phyloP scores from a whole-genome alignment of 2,797 vertebrate genomes.

The Clarias platycephalus region DNA sequence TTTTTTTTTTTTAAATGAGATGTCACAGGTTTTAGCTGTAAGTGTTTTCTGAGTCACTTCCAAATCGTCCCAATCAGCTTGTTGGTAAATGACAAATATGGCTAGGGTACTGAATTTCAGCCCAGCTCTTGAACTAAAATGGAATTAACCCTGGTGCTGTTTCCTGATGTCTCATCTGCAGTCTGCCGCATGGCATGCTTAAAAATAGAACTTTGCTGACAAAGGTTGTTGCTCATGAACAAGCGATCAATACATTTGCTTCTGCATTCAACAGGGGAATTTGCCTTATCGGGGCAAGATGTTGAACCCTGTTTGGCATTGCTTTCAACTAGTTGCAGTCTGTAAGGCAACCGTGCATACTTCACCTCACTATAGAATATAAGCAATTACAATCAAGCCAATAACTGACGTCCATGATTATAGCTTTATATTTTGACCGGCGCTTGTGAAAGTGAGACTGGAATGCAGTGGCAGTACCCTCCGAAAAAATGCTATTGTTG shows the following conservation, averaged over 20 bases:
- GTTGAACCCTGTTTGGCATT: slow-evolving; percentile 59
- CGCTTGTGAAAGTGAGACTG: background rate
- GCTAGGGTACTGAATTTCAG: slow-evolving; percentile 24
- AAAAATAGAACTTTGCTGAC: slow-evolving; percentile 79
- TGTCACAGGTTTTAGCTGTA: background rate
- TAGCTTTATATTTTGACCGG: background rate
- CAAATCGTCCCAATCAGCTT: background rate
- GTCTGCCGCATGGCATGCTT: slow-evolving; percentile 64
- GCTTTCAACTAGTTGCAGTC: slow-evolving; percentile 44
- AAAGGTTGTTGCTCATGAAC: slow-evolving; percentile 70
- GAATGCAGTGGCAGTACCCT: background rate
- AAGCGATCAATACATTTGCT: slow-evolving; percentile 70
- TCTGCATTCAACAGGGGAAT: slow-evolving; percentile 57
- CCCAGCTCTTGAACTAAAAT: slow-evolving; percentile 31
- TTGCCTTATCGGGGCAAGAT: slow-evolving; percentile 66
- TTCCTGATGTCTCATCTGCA: slow-evolving; percentile 58
- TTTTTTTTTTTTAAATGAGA: no score
- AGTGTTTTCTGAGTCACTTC: slow-evolving; percentile 3
- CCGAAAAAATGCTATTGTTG: background rate
- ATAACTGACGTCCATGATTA: background rate
- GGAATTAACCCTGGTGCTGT: slow-evolving; percentile 36
- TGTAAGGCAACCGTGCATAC: no score
- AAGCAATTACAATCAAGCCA: background rate
- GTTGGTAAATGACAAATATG: slow-evolving; percentile 29
- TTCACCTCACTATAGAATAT: no score